phyloP scores from a whole-genome alignment of 2,888 invertebrate species.

The Dioctria linearis region DNA sequence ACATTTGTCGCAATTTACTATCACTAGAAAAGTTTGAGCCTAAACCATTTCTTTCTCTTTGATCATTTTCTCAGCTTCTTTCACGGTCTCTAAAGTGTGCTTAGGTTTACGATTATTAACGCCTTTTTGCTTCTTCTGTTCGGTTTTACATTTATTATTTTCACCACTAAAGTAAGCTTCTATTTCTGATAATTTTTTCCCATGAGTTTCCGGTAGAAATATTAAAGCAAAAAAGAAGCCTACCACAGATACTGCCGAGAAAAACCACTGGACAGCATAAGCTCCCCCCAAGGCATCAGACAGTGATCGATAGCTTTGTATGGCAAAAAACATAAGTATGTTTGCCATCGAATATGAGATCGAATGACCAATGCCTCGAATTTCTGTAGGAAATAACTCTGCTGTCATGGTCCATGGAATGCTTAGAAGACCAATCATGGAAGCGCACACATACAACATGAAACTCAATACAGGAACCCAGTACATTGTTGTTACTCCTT shows the following conservation, averaged over 20 bases:
- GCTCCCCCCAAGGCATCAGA: slow-evolving; percentile 69
- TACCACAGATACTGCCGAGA: slow-evolving; percentile 71
- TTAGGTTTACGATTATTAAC: slow-evolving; percentile 57
- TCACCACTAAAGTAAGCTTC: slow-evolving; percentile 75
- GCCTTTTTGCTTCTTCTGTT: slow-evolving; percentile 19
- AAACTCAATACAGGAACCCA: slow-evolving; percentile 73
- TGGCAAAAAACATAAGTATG: slow-evolving; percentile 74
- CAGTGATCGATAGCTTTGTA: slow-evolving; percentile 72
- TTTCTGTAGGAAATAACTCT: slow-evolving; percentile 76
- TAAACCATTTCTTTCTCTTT: slow-evolving; percentile 50
- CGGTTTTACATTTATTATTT: slow-evolving; percentile 62
- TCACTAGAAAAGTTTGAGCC: not conserved
- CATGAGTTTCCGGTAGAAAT: slow-evolving; percentile 77
- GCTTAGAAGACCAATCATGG: slow-evolving; percentile 75
- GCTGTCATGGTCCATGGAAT: slow-evolving; percentile 80
- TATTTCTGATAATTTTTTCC: slow-evolving; percentile 75
- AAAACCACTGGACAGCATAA: slow-evolving; percentile 74
- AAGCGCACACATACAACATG: slow-evolving; percentile 74
- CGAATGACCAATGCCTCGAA: slow-evolving; percentile 75
- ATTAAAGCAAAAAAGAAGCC: slow-evolving; percentile 65
- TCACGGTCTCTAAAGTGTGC: slow-evolving; percentile 59
- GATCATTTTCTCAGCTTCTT: slow-evolving; percentile 60
- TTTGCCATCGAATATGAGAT: slow-evolving; percentile 75
- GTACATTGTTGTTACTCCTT: slow-evolving; percentile 66
- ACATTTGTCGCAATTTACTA: not conserved